phyloP scores from a whole-genome alignment of 2,888 invertebrate species.

The Dastarcus helophoroides region DNA sequence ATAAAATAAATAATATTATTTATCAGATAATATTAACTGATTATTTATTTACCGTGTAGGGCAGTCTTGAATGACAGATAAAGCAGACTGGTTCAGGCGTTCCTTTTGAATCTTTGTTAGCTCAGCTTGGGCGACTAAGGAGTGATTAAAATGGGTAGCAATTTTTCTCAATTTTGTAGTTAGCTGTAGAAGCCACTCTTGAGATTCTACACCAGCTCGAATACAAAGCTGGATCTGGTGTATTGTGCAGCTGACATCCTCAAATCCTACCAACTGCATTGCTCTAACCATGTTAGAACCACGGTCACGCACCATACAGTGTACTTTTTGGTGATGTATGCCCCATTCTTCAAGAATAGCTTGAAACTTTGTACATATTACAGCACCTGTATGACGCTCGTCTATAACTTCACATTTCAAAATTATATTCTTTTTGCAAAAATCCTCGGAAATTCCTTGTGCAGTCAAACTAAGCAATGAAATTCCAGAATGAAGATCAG shows the following conservation, averaged over 20 bases:
- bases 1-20: too few relatives aligned
- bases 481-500: constrained; percentile 14
- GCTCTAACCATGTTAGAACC: constrained; percentile 10
- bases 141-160: constrained; percentile 15
- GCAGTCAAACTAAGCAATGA: constrained; percentile 17
- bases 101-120: constrained; percentile 7
- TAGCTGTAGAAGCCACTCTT: neutral
- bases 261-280: constrained; percentile 6
- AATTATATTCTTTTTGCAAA: constrained; percentile 1
- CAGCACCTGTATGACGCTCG: constrained; percentile 7
- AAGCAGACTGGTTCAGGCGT: constrained; percentile 6
- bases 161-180: constrained; percentile 13
- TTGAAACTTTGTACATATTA: constrained; percentile 3
- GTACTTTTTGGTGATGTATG: constrained; percentile 17
- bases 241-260: constrained; percentile 8
- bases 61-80: constrained; percentile 16
- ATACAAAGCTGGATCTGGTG: constrained; percentile 8
- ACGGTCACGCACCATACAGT: constrained; percentile 20
- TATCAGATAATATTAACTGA: too few relatives aligned
- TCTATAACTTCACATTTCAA: constrained; percentile 6
- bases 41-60: constrained; percentile 20
- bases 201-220: constrained; percentile 5
- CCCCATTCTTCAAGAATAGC: constrained; percentile 17
- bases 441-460: constrained; percentile 9
- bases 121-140: constrained; percentile 21